These are phyloP conservation scores for Oenanthe oenanthe DNA, from an alignment of 2,113 vertebrate species.

Conservation along the genomic window DNA sequence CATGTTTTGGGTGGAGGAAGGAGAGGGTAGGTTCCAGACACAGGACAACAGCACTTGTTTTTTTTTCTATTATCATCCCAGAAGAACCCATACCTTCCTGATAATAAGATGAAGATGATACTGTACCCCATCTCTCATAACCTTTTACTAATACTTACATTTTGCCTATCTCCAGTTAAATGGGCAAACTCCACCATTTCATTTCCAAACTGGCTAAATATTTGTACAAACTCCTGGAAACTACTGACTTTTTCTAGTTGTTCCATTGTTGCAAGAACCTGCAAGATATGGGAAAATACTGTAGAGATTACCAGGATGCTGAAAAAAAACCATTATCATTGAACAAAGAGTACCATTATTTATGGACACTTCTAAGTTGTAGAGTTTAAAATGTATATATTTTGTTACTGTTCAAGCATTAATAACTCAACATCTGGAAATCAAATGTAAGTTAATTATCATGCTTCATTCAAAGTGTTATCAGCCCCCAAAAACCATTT, in stretches of 20 bases:
- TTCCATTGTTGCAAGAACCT: constrained; percentile 96
- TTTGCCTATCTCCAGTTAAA: constrained; percentile 97
- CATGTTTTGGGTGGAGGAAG: neutral
- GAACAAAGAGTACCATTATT: neutral
- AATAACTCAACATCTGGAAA: neutral
- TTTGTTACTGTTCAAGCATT: neutral
- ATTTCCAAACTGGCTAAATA: constrained; percentile 99
- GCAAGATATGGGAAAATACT: constrained; percentile 16
- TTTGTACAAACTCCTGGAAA: constrained; percentile 99
- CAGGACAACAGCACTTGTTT: neutral
- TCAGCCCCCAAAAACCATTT: neutral
- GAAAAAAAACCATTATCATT: neutral
- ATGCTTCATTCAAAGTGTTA: neutral
- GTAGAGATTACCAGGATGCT: neutral
- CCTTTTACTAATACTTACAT: constrained; percentile 80
- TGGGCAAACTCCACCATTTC: constrained; percentile 99
- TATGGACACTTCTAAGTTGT: neutral
- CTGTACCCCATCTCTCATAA: neutral
- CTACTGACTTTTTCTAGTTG: constrained; percentile 94
- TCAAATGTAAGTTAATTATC: neutral
- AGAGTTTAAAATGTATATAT: neutral
- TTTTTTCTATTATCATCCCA: neutral
- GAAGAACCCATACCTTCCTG: neutral
- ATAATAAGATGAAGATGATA: neutral
- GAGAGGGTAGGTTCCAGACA: neutral